Evolutionary conservation across 2,888 invertebrate species (phyloP).

Genomic region (Cerceris rybyensis): DNA sequence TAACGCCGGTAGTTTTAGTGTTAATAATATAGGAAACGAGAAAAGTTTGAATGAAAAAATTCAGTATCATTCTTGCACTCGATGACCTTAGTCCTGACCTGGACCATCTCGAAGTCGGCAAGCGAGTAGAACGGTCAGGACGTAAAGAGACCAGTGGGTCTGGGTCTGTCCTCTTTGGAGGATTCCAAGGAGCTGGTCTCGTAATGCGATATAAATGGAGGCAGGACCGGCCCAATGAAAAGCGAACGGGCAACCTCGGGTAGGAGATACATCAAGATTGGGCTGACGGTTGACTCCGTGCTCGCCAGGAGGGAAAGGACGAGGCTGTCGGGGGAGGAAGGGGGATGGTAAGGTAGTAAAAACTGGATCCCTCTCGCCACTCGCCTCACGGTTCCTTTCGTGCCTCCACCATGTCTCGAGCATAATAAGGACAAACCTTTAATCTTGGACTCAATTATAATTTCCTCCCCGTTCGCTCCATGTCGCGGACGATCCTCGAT

Average conservation of each 20-base stretch:
- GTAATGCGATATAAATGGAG: conserved; percentile 79
- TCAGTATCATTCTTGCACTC: conserved; percentile 32
- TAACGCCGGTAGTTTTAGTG: too few species aligned
- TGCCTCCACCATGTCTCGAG: conserved; percentile 62
- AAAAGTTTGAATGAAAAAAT: conserved; percentile 26
- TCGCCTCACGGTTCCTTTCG: conserved; percentile 60
- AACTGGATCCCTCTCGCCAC: conserved; percentile 77
- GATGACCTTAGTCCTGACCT: conserved; percentile 71
- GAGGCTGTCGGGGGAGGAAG: conserved; percentile 6
- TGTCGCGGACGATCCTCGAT: conserved; percentile 46
- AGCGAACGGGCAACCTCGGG: conserved; percentile 67
- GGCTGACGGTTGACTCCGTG: conserved; percentile 77
- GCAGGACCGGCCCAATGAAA: conserved; percentile 72
- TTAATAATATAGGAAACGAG: too few species aligned
- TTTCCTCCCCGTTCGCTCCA: conserved; percentile 68
- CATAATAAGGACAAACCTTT: conserved; percentile 79
- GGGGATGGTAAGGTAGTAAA: conserved; percentile 68
- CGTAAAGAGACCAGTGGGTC: conserved; percentile 66
- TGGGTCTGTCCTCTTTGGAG: conserved; percentile 65
- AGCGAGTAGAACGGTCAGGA: conserved; percentile 57
- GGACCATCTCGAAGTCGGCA: conserved; percentile 61
- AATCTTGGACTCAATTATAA: conserved; percentile 78
- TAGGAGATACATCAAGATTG: conserved; percentile 80
- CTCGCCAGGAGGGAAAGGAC: conserved; percentile 52
- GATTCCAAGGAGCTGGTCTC: conserved; percentile 70